Conservation (phyloP, 2,113 vertebrate species). For the Erythrolamprus reginae region DNA sequence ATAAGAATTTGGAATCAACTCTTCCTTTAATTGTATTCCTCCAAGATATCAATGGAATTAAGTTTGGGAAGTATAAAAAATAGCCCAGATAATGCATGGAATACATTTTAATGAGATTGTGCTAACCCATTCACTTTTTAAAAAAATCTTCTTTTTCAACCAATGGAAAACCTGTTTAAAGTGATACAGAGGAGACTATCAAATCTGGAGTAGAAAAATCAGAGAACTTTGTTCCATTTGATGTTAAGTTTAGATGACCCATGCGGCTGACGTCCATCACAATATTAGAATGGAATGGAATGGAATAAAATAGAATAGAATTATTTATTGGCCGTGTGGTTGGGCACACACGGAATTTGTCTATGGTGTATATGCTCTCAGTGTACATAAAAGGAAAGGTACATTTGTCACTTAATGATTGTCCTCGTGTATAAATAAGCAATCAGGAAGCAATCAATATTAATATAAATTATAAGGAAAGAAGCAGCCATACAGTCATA, state of each 20-base stretch:
- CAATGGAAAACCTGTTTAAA: background rate
- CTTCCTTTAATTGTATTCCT: background rate
- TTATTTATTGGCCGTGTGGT: too few species aligned
- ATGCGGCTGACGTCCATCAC: background rate
- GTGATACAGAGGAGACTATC: background rate
- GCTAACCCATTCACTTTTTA: background rate
- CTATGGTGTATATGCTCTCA: too few species aligned
- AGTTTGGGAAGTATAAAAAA: background rate
- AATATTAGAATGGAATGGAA: too few species aligned
- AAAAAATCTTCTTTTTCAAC: background rate
- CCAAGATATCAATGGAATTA: background rate
- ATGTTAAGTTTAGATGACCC: background rate
- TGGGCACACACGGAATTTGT: too few species aligned
- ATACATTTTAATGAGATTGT: background rate
- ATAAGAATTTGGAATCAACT: background rate
- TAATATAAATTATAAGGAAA: too few species aligned
- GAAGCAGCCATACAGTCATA: too few species aligned
- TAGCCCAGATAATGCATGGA: background rate
- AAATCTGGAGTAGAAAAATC: background rate
- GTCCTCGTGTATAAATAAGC: too few species aligned
- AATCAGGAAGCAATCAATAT: too few species aligned
- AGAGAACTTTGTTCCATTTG: background rate
- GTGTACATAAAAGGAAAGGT: too few species aligned
- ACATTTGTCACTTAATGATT: too few species aligned
- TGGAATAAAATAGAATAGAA: too few species aligned